phyloP scores from a whole-genome alignment of 1,140 invertebrate species.

The Hyles euphorbiae region DNA sequence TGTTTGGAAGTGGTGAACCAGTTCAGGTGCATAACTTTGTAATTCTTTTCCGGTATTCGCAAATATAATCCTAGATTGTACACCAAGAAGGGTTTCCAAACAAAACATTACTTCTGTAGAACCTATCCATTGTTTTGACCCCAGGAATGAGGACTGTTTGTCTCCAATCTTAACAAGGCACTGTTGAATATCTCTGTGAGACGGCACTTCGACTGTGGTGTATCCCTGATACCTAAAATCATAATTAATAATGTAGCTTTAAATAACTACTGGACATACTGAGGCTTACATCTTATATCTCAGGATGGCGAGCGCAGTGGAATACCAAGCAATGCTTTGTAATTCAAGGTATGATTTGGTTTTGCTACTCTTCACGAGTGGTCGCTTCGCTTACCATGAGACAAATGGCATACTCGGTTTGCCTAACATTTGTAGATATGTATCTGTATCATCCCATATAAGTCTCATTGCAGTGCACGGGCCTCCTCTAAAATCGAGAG shows the following conservation, averaged over 20 bases:
- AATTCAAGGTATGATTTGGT: too few species aligned
- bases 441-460: too few species aligned
- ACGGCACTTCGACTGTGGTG: constrained; percentile 87
- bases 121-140: constrained; percentile 97
- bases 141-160: constrained; percentile 91
- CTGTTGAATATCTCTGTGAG: constrained; percentile 93
- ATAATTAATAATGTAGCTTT: constrained; percentile 5
- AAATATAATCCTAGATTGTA: constrained; percentile 89
- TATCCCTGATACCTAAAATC: constrained; percentile 89
- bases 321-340: too few species aligned
- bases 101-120: constrained; percentile 97
- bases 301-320: too few species aligned
- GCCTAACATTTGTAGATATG: too few species aligned
- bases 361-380: too few species aligned
- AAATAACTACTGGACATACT: too few species aligned
- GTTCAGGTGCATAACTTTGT: constrained; percentile 84
- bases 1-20: constrained; percentile 92
- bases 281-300: too few species aligned
- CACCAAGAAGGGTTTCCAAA: constrained; percentile 87
- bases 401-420: too few species aligned
- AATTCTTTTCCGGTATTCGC: constrained; percentile 91
- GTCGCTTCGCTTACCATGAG: too few species aligned
- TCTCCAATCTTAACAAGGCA: constrained; percentile 96
- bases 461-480: too few species aligned
- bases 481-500: too few species aligned